Conservation (phyloP, 1,140 invertebrate genomes). For the Drosophila bocki region DNA sequence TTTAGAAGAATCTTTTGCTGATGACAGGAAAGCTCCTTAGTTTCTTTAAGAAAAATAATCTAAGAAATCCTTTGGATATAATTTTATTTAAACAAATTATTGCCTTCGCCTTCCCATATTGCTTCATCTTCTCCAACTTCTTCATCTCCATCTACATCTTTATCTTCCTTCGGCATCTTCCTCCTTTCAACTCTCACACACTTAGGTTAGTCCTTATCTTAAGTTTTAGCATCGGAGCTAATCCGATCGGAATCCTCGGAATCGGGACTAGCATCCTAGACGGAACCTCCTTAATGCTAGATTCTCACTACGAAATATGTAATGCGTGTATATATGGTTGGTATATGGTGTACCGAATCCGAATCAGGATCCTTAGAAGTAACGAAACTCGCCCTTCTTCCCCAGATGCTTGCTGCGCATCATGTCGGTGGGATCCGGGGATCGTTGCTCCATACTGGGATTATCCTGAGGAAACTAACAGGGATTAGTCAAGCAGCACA, state of each 20-base stretch:
- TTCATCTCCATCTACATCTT: constrained; percentile 13
- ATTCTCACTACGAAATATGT: constrained; percentile 51
- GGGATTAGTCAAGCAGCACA: background rate
- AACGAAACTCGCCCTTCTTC: constrained; percentile 98
- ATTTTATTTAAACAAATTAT: constrained; percentile 73
- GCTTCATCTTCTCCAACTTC: constrained; percentile 6
- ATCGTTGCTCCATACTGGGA: constrained; percentile 83
- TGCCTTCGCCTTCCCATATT: constrained; percentile 52
- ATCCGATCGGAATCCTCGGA: constrained; percentile 22
- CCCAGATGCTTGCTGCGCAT: constrained; percentile 94
- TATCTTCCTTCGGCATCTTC: constrained; percentile 7
- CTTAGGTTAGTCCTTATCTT: constrained; percentile 77
- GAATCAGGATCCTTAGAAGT: constrained; percentile 89
- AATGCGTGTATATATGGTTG: constrained; percentile 39
- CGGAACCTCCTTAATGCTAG: constrained; percentile 31
- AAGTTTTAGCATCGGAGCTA: constrained; percentile 53
- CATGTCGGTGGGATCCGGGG: constrained; percentile 89
- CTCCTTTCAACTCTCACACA: constrained; percentile 38
- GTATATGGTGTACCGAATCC: constrained; percentile 18
- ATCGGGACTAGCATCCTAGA: constrained; percentile 30
- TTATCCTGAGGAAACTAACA: constrained; percentile 81
- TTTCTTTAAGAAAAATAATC: background rate
- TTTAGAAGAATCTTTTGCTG: too few relatives aligned
- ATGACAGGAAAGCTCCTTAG: background rate
- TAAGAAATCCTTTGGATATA: constrained; percentile 52